Conservation (phyloP, 2,888 invertebrate species). For the Sinhomidia bicolor region DNA sequence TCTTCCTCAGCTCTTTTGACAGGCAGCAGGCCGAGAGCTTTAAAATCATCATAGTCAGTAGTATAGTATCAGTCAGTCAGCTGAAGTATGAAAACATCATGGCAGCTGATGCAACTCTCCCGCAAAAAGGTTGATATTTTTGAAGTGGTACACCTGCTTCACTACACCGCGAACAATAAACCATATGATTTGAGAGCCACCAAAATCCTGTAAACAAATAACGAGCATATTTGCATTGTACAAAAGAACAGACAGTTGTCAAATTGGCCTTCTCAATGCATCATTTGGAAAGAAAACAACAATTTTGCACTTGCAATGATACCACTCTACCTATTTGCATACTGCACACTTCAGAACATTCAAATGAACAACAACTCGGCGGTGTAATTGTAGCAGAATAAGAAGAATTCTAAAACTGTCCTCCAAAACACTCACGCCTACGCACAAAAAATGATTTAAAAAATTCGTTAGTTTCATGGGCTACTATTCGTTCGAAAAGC, state of each 20-base stretch:
- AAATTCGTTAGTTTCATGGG: no score
- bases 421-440: no score
- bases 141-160: slow-evolving; percentile 57
- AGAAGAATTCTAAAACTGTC: no score
- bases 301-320: no score
- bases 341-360: no score
- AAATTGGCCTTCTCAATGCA: background rate
- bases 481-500: no score
- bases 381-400: no score
- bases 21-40: slow-evolving; percentile 29
- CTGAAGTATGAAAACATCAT: slow-evolving; percentile 72
- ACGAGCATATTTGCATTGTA: no score
- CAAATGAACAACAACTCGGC: no score
- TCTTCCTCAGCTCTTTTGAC: slow-evolving; percentile 49
- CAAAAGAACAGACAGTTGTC: background rate
- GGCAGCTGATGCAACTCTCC: slow-evolving; percentile 73
- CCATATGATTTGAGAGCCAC: slow-evolving; percentile 28
- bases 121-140: slow-evolving; percentile 60
- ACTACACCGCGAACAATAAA: slow-evolving; percentile 55
- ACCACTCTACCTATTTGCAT: no score
- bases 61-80: slow-evolving; percentile 49
- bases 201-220: slow-evolving; percentile 45
- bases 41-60: background rate
- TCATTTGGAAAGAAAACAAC: no score
- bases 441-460: no score